phyloP scores from a whole-genome alignment of 2,888 invertebrate genomes.

The Pilophorus perplexus region DNA sequence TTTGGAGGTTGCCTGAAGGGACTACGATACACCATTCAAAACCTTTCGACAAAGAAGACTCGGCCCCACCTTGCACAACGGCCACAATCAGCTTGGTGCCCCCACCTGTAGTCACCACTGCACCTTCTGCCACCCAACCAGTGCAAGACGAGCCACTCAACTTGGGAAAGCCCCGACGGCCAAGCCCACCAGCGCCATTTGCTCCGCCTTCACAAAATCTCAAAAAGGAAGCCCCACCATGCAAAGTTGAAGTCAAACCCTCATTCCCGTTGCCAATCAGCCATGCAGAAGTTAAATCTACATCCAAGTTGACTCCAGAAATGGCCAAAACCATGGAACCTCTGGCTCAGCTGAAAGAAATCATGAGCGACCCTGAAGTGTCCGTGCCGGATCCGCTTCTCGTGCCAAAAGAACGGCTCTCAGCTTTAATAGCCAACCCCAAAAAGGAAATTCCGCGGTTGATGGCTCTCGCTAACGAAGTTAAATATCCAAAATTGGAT shows the following conservation, averaged over 20 bases:
- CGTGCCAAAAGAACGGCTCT: slow-evolving; percentile 72
- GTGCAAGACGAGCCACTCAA: slow-evolving; percentile 66
- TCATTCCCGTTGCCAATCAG: slow-evolving; percentile 43
- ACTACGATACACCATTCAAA: slow-evolving; percentile 48
- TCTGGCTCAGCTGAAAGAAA: slow-evolving; percentile 67
- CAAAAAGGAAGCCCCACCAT: slow-evolving; percentile 18
- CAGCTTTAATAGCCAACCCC: slow-evolving; percentile 68
- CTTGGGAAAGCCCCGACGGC: slow-evolving; percentile 57
- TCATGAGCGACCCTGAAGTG: slow-evolving; percentile 65
- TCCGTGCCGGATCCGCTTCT: slow-evolving; percentile 78
- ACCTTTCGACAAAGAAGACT: slow-evolving; percentile 11
- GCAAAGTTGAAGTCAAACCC: slow-evolving; percentile 21
- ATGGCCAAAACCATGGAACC: slow-evolving; percentile 56
- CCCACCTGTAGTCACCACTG: slow-evolving; percentile 1
- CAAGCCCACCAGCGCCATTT: neutral
- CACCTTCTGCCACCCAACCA: slow-evolving; percentile 4
- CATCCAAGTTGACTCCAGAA: slow-evolving; percentile 46
- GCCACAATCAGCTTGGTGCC: slow-evolving; percentile 37
- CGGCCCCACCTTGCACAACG: slow-evolving; percentile 14
- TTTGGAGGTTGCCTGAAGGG: slow-evolving; percentile 48
- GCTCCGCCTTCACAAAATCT: neutral
- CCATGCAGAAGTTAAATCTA: slow-evolving; percentile 54
- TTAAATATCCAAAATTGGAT: slow-evolving; percentile 70
- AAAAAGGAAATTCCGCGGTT: slow-evolving; percentile 74
- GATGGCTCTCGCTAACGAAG: slow-evolving; percentile 63